Base-by-base conservation (phyloP, 1,140 invertebrate genomes). In the Heliconius eleuchia region DNA sequence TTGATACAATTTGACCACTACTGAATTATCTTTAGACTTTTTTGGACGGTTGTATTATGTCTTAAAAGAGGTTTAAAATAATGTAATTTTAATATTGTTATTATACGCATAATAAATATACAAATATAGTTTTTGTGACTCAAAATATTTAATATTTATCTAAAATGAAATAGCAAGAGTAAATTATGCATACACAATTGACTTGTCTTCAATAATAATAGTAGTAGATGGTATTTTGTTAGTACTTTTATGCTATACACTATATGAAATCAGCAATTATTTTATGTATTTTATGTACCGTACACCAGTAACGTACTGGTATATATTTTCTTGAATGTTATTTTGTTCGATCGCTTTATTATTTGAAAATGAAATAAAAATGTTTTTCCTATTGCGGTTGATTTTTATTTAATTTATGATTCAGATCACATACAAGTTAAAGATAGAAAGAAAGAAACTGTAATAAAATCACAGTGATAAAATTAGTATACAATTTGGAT, bases 401-500 rank as follows among this genome's bases (percentile, higher is more conserved):
- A 16, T 66, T 66, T 66, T 30, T 46, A 16, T 11, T 66, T 46
- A 19, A 52, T 52, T 19, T 19, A 52, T 52, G 16, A 7, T 52
- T 52, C 50, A 52, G 50, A 52, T 52, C 50, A 52, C 50, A 19
- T 19, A 19, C 18, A 19, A 19, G 6, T 52, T 8, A 23, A 57
- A 57, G n/a, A n/a, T 23, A 23, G n/a, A n/a, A 57, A 23, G n/a
- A 23, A 57, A 46, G 13, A 13, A 57, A 57, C 2, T 9, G 55
- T 57, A 9, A 19, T 11, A 11, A 8, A 57, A 23, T 23, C 5
- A 11, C 8, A 19, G 2, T 57, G 9, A n/a, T 23, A 23, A 23
- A 57, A 57, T 57, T 74, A 92, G 57, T 86, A 87, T 23, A 92
- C 87, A 39, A 92, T 89, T 75, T 88, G 80, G 78, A 93, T 92